Base-by-base conservation (phyloP, 2,113 vertebrate species). In the Tapirus terrestris region DNA sequence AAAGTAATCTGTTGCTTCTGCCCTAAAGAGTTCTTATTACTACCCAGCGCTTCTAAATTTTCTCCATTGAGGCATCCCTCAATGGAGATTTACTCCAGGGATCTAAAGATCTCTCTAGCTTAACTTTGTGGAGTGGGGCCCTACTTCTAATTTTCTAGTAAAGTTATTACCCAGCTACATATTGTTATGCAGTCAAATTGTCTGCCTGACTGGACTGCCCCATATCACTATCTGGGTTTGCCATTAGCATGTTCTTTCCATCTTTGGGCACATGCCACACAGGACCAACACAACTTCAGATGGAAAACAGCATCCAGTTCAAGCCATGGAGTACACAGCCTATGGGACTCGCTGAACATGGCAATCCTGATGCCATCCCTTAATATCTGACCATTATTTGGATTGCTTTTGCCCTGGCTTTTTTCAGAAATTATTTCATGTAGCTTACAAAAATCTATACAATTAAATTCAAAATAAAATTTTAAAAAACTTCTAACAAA, bases 381-480 rank as follows among this genome's bases (percentile, higher is more conserved):
- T 91, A 63, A 94, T 79, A 95, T 51, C 36, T 53, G 36, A 75
- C 11, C 29, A 48, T 60, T 86, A 76, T 7, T 56, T 85, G 53
- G 61, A 60, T 61, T 76, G 89, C 45, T 94, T 91, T 89, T 85
- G 33, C 65, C 43, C 0, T 27, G 18, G 7, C 33, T 67, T 73
- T 91, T 85, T 48, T 39, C 14, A 89, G 39, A 83, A 85, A 84
- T 75, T 93, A 48, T 90, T 48, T 93, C 5, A 53, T 61, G 8
- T 10, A 68, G 10, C 45, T 90, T 86, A 83, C 1, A 90, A 60
- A 58, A 73, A 60, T 67, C 3, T 91, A 75, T 45, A 31, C 6
- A 77, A 86, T 63, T 76, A 90, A 91, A 94, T 75, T 85, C 33
- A 90, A 85, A 88, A 95, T 73, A 29, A 95, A 92, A 82, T 43